A percentile compares a stretch with the other conserved stretches of the same genome.
Conservation (phyloP, 2,113 vertebrate genomes). For the Lates calcarifer region DNA sequence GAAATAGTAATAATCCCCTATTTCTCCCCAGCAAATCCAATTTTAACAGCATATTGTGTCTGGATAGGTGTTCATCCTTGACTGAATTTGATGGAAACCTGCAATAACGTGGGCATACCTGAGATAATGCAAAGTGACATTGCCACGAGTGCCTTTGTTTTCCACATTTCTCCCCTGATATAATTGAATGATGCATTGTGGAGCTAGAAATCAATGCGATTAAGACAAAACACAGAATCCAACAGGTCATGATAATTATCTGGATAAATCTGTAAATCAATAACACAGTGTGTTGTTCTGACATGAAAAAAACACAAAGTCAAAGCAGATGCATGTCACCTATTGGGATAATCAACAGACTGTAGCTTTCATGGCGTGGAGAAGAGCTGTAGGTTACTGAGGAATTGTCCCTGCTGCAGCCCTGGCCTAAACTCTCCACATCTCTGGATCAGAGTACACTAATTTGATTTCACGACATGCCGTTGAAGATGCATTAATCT, state of each 20-base stretch:
- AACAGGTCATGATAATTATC: conserved; percentile 43
- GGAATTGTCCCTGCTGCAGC: conserved; percentile 77
- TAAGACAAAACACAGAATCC: conserved; percentile 9
- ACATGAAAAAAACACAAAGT: conserved; percentile 26
- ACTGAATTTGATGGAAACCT: conserved; percentile 73
- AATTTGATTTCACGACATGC: conserved; percentile 91
- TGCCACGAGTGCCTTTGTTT: conserved; percentile 64
- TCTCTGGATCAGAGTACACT: conserved; percentile 89
- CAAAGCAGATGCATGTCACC: conserved; percentile 11
- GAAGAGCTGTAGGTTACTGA: conserved; percentile 67
- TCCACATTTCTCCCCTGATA: conserved; percentile 56
- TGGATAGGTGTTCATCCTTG: conserved; percentile 66
- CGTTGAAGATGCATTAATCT: conserved; percentile 85
- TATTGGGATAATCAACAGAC: conserved; percentile 64
- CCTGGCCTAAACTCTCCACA: conserved; percentile 69
- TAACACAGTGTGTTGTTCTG: background rate
- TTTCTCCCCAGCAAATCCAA: conserved; percentile 73
- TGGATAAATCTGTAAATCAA: conserved; percentile 25
- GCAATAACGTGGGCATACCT: conserved; percentile 50
- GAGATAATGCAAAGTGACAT: conserved; percentile 76
- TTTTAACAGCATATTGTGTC: conserved; percentile 71
- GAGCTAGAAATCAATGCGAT: conserved; percentile 49
- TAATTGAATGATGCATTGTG: conserved; percentile 56
- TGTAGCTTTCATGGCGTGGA: conserved; percentile 41
- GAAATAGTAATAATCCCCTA: conserved; percentile 69